Base-by-base conservation (phyloP, 2,113 vertebrate species). In the Microtus oregoni region DNA sequence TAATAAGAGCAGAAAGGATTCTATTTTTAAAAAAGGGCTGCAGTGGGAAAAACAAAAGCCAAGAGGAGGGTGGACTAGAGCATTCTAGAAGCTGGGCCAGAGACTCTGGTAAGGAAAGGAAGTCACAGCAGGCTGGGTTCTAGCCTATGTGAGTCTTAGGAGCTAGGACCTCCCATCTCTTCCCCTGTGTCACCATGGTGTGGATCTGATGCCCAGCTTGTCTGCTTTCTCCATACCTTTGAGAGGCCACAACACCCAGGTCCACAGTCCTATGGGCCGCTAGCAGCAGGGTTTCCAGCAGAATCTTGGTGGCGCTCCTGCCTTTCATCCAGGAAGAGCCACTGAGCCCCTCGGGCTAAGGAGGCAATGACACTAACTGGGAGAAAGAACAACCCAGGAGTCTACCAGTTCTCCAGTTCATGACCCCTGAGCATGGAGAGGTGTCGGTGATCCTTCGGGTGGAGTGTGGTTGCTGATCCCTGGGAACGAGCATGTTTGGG, bases 311-410 rank as follows among this genome's bases (percentile, higher is more conserved):
- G 50, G 98, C 96, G 1, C 98, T 99, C 97, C 98, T 98, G 67
- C 98, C 99, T 97, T 99, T 99, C 99, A 99, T 99, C 93, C 98
- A 97, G 77, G 99, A 99, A 1, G 98, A 99, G 65, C 99, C 99
- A 35, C 98, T 98, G 97, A 99, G 97, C 68, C 98, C 98, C 96
- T 99, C 98, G 3, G 99, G 98, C 98, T 99, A 92, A 89, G 87
- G 55, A 78, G 65, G 72, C 55, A 26, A 78, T 7, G 38, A 78
- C 32, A 87, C 3, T 30, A 44, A 61, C 3, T 44, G 26, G 26
- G 28, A 89, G 55, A 79, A 70, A 91, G 78, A 30, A 89, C 32
- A 24, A 38, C 12, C 32, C 61, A 55, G 9, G 3, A 77, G 11
- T 67, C 86, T 28, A 81, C 52, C 47, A 92, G 61, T 86, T 41